phyloP scores from a whole-genome alignment of 2,888 invertebrate genomes.

The Nipponacmea schrenckii region DNA sequence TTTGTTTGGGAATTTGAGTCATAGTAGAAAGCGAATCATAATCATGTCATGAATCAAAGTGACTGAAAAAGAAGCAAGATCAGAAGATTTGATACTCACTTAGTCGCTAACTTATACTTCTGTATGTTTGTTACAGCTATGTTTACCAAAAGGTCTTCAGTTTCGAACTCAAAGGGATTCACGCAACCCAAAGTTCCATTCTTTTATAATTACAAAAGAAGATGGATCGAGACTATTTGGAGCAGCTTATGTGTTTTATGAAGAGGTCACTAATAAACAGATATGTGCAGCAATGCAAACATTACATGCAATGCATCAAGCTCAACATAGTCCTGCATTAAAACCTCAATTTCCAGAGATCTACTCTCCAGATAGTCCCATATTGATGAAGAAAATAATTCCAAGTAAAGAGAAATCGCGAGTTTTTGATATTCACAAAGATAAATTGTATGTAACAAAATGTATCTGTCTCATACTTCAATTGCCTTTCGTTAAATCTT shows the following conservation, averaged over 20 bases:
- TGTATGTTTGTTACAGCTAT: conserved; percentile 76
- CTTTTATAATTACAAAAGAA: conserved; percentile 95
- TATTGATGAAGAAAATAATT: conserved; percentile 30
- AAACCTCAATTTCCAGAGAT: conserved; percentile 14
- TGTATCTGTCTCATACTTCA: conserved; percentile 92
- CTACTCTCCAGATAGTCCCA: conserved; percentile 26
- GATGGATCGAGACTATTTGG: conserved; percentile 96
- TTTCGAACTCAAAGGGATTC: conserved; percentile 94
- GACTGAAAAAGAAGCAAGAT: too few species aligned
- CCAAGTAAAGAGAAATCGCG: conserved; percentile 38
- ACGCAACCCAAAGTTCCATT: conserved; percentile 88
- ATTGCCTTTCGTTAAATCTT: conserved; percentile 76
- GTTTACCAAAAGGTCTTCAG: conserved; percentile 91
- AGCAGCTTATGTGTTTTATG: conserved; percentile 93
- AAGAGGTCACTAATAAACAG: conserved; percentile 90
- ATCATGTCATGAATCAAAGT: too few species aligned
- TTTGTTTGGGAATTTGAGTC: too few species aligned
- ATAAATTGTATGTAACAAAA: conserved; percentile 94
- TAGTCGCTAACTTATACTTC: too few species aligned
- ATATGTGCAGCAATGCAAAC: conserved; percentile 97
- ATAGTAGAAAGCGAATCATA: too few species aligned
- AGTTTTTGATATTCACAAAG: conserved; percentile 88
- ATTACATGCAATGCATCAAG: conserved; percentile 77
- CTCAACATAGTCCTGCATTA: conserved; percentile 44
- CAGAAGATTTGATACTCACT: too few species aligned